Conservation (phyloP, 2,113 vertebrate genomes). For the Alces alces region DNA sequence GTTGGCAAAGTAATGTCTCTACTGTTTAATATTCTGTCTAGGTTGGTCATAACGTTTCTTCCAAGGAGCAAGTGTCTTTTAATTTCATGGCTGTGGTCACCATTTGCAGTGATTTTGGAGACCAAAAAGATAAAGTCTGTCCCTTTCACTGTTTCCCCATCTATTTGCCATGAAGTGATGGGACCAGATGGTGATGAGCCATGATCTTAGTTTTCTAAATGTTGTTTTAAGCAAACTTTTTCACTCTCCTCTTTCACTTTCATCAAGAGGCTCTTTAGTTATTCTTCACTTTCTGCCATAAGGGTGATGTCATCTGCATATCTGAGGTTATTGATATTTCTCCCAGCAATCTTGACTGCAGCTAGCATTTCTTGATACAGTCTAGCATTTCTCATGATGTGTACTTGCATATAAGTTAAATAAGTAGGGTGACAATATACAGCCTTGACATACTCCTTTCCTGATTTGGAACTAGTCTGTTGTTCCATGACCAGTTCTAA, state of each 20-base stretch:
- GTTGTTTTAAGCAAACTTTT: neutral
- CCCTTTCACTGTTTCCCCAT: neutral
- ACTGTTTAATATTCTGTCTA: neutral
- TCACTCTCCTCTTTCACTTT: neutral
- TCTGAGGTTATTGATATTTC: neutral
- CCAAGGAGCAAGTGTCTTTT: neutral
- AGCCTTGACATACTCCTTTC: neutral
- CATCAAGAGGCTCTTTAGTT: neutral
- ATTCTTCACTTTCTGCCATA: neutral
- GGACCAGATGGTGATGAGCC: neutral
- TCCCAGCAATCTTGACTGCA: neutral
- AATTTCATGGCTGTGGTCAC: neutral
- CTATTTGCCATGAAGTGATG: neutral
- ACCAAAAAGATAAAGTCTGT: neutral
- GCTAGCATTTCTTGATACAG: neutral
- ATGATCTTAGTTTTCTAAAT: neutral
- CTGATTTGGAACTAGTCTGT: neutral
- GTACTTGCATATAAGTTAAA: neutral
- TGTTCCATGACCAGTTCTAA: neutral
- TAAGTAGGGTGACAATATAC: neutral
- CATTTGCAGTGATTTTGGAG: neutral
- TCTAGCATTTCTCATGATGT: neutral
- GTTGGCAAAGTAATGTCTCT: neutral
- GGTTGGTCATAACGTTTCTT: neutral
- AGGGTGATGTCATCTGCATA: neutral